Conservation (phyloP, 1,140 invertebrate genomes). For the Hirudo medicinalis region DNA sequence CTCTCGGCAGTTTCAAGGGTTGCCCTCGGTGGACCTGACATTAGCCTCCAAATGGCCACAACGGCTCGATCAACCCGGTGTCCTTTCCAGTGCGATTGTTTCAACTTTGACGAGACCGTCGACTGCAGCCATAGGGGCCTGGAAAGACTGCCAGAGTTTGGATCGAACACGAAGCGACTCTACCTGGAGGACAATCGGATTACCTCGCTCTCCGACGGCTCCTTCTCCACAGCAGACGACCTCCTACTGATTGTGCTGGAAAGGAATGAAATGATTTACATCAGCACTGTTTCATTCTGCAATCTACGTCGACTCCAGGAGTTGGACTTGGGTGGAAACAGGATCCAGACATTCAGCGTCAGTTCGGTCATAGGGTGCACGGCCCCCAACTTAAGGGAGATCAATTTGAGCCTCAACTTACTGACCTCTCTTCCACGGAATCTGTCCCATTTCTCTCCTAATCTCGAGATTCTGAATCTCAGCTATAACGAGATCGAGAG, state of each 20-base stretch:
- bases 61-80: background rate
- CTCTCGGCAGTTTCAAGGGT: no score
- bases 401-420: slow-evolving; percentile 19
- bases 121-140: slow-evolving; percentile 22
- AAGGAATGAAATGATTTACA: slow-evolving; percentile 22
- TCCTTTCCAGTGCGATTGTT: slow-evolving; percentile 22
- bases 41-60: no score
- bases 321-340: slow-evolving; percentile 19
- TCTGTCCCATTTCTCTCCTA: slow-evolving; percentile 19
- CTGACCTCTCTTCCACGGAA: slow-evolving; percentile 16
- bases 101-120: slow-evolving; percentile 20
- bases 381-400: slow-evolving; percentile 10
- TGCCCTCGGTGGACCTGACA: no score
- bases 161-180: slow-evolving; percentile 19
- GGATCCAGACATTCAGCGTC: slow-evolving; percentile 15
- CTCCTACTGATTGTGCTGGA: slow-evolving; percentile 18
- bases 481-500: slow-evolving; percentile 21
- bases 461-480: slow-evolving; percentile 20
- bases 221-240: slow-evolving; percentile 18
- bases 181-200: slow-evolving; percentile 22
- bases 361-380: background rate
- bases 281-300: slow-evolving; percentile 17
- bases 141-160: slow-evolving; percentile 14
- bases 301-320: slow-evolving; percentile 14
- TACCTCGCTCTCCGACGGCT: background rate